Base-by-base conservation (phyloP, 2,888 invertebrate species). In the Drosophila acutilabella region DNA sequence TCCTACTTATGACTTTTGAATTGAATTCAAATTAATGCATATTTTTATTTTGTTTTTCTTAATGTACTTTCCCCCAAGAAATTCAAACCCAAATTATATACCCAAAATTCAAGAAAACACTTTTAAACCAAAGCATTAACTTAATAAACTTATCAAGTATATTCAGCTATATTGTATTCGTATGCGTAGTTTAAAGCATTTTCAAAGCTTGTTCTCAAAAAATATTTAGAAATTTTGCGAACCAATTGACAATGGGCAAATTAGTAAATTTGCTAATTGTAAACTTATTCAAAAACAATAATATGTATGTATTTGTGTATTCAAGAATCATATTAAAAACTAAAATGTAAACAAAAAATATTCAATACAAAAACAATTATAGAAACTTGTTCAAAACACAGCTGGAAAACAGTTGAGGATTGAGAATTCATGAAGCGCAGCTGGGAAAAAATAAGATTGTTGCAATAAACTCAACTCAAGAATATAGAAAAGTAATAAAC, bases 191-290 rank as follows among this genome's bases (percentile, higher is more conserved):
- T 89, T 89, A 73, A 89, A 83, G 89, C 89, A 88, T 90, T 90
- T 90, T 90, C 84, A 88, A 90, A 88, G 90, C 91, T 90, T 90
- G 89, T 85, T 90, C 89, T 77, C 78, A 81, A 81, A 88, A 89
- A 72, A 74, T 69, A 78, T 90, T 89, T 89, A 86, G 89, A 91
- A 82, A 89, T 86, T 90, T 90, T 88, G 78, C 81, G 83, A 87
- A 84, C 78, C 78, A 74, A 30, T 60, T 75, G 69, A 73, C 30
- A 75, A 76, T 57, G 65, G 50, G 72, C 56, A 76, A 71, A 30
- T 30, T 30, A 30, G 6, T 30, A 30, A 30, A 30, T 30, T 80
- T 51, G 72, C 60, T 65, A 69, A 66, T 80, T 75, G 78, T 65
- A 65, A 65, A 67, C 71, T 56, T 74, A 75, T 87, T 83, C 76